Base-by-base conservation (phyloP, 2,113 vertebrate genomes). In the Ceyx cyanopectus region DNA sequence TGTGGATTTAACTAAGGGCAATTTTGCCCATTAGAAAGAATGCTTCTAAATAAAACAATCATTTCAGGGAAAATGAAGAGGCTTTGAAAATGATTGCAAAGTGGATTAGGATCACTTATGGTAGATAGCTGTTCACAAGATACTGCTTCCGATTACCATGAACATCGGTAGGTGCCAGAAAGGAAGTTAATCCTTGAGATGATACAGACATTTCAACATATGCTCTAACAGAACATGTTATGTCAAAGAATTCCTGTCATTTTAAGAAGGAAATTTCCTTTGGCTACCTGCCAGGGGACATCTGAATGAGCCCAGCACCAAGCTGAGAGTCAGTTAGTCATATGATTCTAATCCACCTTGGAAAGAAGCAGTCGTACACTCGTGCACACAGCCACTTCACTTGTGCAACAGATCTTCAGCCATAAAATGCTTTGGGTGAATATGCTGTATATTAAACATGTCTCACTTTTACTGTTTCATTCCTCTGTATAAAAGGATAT, bases 11-110 rank as follows among this genome's bases (percentile, higher is more conserved):
- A 96, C 90, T 94, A 96, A 95, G 93, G 88, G 73, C 84, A 96
- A 94, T 97, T 94, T 93, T 74, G 73, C 81, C 82, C 94, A 91
- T 96, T 97, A 96, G 85, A 72, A 94, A 84, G 92, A 94, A 96
- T 94, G 96, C 92, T 96, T 96, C 62, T 74, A 92, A 85, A 96
- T 58, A 84, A 92, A 97, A 94, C 86, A 90, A 85, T 91, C 85
- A 51, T 94, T 96, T 94, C 90, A 97, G 69, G 12, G 69, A 90
- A 95, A 96, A 96, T 89, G 90, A 97, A 95, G 93, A 93, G 80
- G 81, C 72, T 96, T 92, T 96, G 85, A 86, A 96, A 94, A 94
- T 91, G 88, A 97, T 90, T 96, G 83, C 88, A 80, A 92, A 96
- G 91, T 96, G 66, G 90, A 95, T 97, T 96, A 96, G 83, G 91